These are phyloP conservation scores for Clarias platycephalus DNA, from an alignment of 2,797 vertebrate genomes.

Conservation along the genomic window DNA sequence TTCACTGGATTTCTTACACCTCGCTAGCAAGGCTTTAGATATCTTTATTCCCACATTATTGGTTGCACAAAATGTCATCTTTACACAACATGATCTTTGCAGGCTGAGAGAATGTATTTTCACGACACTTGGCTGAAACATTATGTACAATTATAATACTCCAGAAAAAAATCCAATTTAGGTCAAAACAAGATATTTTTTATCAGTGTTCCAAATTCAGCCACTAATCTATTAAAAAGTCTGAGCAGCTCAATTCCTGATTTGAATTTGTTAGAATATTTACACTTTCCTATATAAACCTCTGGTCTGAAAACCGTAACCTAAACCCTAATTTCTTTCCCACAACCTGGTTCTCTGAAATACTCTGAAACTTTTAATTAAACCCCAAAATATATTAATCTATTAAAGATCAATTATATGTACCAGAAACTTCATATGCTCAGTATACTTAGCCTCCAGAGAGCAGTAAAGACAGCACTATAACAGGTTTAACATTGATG, in stretches of 20 bases:
- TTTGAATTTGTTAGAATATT: neutral
- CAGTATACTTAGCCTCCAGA: neutral
- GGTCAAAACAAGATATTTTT: neutral
- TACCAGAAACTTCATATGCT: neutral
- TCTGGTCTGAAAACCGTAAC: no score
- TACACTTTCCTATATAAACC: neutral
- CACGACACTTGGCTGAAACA: neutral
- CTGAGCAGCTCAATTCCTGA: neutral
- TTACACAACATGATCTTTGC: neutral
- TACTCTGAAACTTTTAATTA: neutral
- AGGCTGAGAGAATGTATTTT: neutral
- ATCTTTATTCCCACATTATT: no score
- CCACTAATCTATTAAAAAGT: no score
- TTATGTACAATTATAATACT: neutral
- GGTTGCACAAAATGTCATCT: no score
- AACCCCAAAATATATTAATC: neutral
- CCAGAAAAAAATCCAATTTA: neutral
- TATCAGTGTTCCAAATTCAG: neutral
- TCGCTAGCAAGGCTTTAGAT: neutral
- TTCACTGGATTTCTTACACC: neutral
- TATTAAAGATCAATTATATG: neutral
- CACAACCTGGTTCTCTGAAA: neutral
- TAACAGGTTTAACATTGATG: slow-evolving; percentile 28
- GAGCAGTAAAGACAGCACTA: slow-evolving; percentile 2
- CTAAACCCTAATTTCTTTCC: neutral